phyloP scores from a whole-genome alignment of 2,888 invertebrate genomes.

The Serripes groenlandicus region DNA sequence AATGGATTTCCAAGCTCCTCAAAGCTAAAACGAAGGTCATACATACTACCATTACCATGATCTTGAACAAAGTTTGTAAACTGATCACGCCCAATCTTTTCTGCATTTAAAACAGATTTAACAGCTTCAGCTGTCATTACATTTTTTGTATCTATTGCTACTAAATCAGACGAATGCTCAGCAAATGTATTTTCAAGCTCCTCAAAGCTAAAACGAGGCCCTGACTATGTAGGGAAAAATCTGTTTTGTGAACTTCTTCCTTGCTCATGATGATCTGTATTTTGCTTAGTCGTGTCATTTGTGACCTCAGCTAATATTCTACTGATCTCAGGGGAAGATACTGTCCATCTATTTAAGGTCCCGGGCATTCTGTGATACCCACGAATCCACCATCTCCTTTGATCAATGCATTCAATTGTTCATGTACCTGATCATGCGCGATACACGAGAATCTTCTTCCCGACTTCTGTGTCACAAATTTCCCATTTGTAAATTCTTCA shows the following conservation, averaged over 20 bases:
- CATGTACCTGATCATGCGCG: conserved; percentile 67
- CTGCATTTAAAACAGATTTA: neutral
- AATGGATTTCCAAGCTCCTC: no score
- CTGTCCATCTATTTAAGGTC: conserved; percentile 71
- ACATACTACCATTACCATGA: conserved; percentile 1
- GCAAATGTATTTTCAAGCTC: conserved; percentile 63
- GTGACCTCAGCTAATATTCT: conserved; percentile 43
- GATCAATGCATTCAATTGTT: conserved; percentile 69
- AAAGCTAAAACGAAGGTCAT: no score
- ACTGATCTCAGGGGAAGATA: conserved; percentile 69
- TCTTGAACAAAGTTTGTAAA: neutral
- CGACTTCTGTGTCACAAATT: conserved; percentile 67
- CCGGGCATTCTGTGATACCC: conserved; percentile 70
- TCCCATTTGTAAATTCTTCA: conserved; percentile 61
- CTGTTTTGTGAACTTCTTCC: conserved; percentile 17
- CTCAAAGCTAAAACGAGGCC: conserved; percentile 22
- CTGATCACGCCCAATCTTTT: conserved; percentile 2
- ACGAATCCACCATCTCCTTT: conserved; percentile 74
- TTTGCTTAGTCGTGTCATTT: neutral
- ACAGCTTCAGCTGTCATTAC: conserved; percentile 24
- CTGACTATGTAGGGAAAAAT: conserved; percentile 33
- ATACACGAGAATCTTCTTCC: conserved; percentile 45
- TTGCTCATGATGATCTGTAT: conserved; percentile 32
- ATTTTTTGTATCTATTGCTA: conserved; percentile 27
- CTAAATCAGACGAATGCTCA: conserved; percentile 53